Base-by-base conservation (phyloP, 2,797 vertebrate species). In the Lacerta viridis region DNA sequence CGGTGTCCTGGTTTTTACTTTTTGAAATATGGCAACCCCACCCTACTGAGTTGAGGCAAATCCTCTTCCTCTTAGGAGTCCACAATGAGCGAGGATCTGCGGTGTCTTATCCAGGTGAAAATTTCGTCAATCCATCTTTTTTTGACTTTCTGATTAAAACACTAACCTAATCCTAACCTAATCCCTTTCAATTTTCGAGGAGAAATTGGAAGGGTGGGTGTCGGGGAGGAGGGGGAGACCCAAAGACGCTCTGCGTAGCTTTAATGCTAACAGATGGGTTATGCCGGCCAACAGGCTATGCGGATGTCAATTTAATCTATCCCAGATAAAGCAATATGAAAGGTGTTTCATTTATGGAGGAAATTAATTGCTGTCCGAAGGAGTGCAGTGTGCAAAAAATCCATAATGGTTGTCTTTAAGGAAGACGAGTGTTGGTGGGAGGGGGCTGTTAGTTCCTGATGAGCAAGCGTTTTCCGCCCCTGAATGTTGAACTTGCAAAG, bases 351-450 rank as follows among this genome's bases (percentile, higher is more conserved):
- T 96, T 96, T 96, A 94, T 95, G 92, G 92, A 86, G 92, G 83
- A 97, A 96, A 96, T 96, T 96, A 96, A 94, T 95, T 94, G 91
- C 89, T 95, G 92, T 95, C 95, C 93, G 92, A 93, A 94, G 91
- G 92, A 92, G 88, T 92, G 88, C 91, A 80, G 92, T 93, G 90
- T 91, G 92, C 90, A 94, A 96, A 96, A 96, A 87, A 86, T 15
- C 8, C 83, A 78, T 91, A 88, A 87, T 94, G 68, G 71, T 86
- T 77, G 1, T 90, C 92, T 92, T 89, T 89, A 89, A 74, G 74
- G 76, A 36, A 61, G 55, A 41, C 59, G 64, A 5, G 17, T 8
- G n/a, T 2, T 27, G 46, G 50, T 20, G 7, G 18, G 46, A 41
- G n/a, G 27, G 50, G 41, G 29, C 43, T 85, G 88, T 50, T 80